phyloP scores from a whole-genome alignment of 2,113 vertebrate genomes.

The Hemicordylus capensis region DNA sequence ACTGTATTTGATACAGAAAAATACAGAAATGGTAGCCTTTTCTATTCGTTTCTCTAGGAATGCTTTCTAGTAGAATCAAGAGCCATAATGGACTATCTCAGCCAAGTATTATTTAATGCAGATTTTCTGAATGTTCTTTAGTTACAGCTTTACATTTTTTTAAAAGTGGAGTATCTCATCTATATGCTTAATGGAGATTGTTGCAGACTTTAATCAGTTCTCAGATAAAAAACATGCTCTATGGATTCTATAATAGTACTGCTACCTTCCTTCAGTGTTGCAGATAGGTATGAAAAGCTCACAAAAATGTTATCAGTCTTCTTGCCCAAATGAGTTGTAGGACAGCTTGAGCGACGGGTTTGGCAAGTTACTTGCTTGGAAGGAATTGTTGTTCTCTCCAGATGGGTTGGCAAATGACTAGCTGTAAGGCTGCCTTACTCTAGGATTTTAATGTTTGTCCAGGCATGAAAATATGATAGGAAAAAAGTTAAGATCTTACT shows the following conservation, averaged over 20 bases:
- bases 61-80: neutral
- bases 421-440: neutral
- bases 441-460: neutral
- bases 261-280: neutral
- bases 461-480: conserved; percentile 31
- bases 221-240: neutral
- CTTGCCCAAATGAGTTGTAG: neutral
- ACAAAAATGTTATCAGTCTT: neutral
- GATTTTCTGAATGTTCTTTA: neutral
- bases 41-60: neutral
- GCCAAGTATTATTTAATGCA: neutral
- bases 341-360: conserved; percentile 22
- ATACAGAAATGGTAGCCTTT: neutral
- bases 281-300: neutral
- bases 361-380: conserved; percentile 10
- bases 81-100: too few species aligned
- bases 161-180: neutral
- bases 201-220: too few species aligned
- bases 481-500: neutral
- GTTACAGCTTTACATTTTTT: neutral
- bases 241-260: neutral
- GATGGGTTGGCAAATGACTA: neutral
- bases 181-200: neutral
- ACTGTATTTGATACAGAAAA: neutral
- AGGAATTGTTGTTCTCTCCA: conserved; percentile 15